Base-by-base conservation (phyloP, 2,888 invertebrate genomes). In the Drosophila anomelani region DNA sequence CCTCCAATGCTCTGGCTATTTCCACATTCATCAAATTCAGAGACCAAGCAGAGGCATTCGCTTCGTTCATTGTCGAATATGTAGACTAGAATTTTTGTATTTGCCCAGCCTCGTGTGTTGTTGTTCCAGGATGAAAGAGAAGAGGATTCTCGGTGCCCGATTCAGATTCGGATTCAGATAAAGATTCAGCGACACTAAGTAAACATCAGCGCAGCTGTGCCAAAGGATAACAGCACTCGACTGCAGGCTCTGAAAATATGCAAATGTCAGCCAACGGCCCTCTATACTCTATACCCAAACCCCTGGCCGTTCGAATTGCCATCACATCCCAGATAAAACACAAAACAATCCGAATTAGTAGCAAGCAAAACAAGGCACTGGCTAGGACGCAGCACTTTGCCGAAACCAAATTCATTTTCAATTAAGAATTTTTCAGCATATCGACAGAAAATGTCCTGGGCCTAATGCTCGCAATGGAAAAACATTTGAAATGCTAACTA, bases 391-490 rank as follows among this genome's bases (percentile, higher is more conserved):
- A 66, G 79, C 62, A 81, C 63, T 54, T 66, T 75, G 63, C 60
- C 75, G 78, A 88, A 88, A 90, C 83, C 85, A 89, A 91, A 90
- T 90, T 90, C 84, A 81, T 90, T 90, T 91, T 90, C 90, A 91
- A 90, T 90, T 91, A 90, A 91, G 91, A 85, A 85, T 84, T 86
- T 84, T 86, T 88, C 84, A 68, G 69, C 86, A 84, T 86, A 85
- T 85, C 84, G 86, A 86, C 87, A 86, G 79, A 72, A 62, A 75
- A 63, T 75, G 75, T 76, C 60, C 60, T 75, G 46, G 26, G 74
- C 64, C 73, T 75, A 81, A 73, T 79, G 69, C 73, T 76, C 72
- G 70, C 58, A 64, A 70, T 75, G 70, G 66, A 75, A 75, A 80
- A 80, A 77, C 71, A 79, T 80, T 80, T 78, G 61, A 82, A 85